A percentile compares a stretch with the other conserved stretches of the same genome.
Conservation (phyloP, 2,888 invertebrate genomes). For the Salpingus planirostris region DNA sequence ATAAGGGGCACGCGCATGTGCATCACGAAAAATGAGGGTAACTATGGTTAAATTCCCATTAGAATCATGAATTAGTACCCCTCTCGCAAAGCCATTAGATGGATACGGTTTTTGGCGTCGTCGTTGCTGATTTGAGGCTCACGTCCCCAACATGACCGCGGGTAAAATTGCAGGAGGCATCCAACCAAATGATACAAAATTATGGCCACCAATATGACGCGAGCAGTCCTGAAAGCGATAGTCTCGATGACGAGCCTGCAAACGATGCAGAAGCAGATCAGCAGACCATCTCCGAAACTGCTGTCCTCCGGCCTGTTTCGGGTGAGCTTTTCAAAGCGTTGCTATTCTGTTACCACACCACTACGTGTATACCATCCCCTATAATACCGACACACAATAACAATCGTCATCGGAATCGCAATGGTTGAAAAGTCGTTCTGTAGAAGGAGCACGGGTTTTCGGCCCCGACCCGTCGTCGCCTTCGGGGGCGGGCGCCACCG, state of each 20-base stretch:
- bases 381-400: not conserved
- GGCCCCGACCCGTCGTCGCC: conserved; percentile 33
- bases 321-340: conserved; percentile 38
- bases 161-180: conserved; percentile 42
- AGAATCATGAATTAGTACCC: too few species aligned
- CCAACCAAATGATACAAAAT: conserved; percentile 41
- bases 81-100: too few species aligned
- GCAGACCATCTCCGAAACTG: conserved; percentile 30
- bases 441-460: conserved; percentile 34
- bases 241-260: conserved; percentile 35
- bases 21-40: too few species aligned
- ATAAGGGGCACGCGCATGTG: too few species aligned
- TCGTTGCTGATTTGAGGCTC: too few species aligned
- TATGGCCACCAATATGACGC: conserved; percentile 35
- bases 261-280: conserved; percentile 29
- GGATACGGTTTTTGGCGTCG: too few species aligned
- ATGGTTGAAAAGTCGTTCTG: conserved; percentile 29
- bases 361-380: not conserved
- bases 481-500: conserved; percentile 48
- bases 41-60: not conserved
- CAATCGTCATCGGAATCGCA: conserved; percentile 13
- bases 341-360: too few species aligned
- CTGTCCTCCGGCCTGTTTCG: conserved; percentile 30
- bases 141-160: conserved; percentile 7
- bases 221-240: conserved; percentile 36